Conservation (phyloP, 2,797 vertebrate genomes). For the Acanthurus lineatus region DNA sequence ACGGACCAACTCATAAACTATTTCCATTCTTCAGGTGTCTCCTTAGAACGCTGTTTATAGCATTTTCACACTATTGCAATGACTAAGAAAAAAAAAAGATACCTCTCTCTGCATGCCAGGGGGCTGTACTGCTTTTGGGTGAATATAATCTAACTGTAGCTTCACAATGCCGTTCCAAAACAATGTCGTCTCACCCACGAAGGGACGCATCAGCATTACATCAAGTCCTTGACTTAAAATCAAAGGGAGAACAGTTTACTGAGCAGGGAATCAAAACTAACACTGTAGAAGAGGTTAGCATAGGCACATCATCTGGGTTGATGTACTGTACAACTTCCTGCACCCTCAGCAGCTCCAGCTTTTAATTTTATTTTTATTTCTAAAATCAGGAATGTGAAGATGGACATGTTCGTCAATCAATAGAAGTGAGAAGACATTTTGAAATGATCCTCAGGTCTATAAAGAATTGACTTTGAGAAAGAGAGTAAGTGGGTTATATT, state of each 20-base stretch:
- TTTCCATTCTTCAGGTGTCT: constrained; percentile 79
- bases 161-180: constrained; percentile 80
- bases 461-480: constrained; percentile 78
- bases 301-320: constrained; percentile 75
- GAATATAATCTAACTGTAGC: constrained; percentile 81
- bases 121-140: constrained; percentile 84
- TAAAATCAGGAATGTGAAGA: constrained; percentile 80
- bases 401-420: constrained; percentile 65
- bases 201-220: constrained; percentile 68
- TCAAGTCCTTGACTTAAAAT: constrained; percentile 64
- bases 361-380: constrained; percentile 61
- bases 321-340: constrained; percentile 72
- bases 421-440: constrained; percentile 63
- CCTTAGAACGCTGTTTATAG: constrained; percentile 75
- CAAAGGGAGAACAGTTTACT: constrained; percentile 65
- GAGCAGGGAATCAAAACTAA: constrained; percentile 76
- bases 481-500: constrained; percentile 74
- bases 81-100: constrained; percentile 74
- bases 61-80: constrained; percentile 84
- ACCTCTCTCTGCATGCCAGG: constrained; percentile 87
- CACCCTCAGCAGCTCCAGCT: constrained; percentile 73
- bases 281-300: constrained; percentile 79
- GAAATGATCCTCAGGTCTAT: constrained; percentile 82
- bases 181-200: constrained; percentile 67
- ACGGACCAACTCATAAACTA: constrained; percentile 58